These are phyloP conservation scores for Aurelia aurita complex sp. Pacific DNA, from an alignment of 30 jellyfish, hydroid and myxozoan genomes.

Conservation along the genomic window DNA sequence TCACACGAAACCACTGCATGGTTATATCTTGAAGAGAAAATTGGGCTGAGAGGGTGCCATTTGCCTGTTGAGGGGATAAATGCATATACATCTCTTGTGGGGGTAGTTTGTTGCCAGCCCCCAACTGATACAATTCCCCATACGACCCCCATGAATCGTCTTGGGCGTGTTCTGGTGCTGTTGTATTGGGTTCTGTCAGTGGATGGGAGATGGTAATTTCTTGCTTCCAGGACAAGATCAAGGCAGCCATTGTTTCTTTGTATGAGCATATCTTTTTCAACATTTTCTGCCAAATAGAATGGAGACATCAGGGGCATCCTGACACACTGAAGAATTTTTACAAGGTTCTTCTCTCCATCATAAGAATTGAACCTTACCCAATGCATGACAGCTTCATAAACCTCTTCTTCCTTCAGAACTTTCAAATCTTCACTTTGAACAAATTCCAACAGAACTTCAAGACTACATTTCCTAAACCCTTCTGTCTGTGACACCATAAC, in stretches of 20 bases:
- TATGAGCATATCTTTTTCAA: slow-evolving; percentile 73
- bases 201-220: slow-evolving; percentile 56
- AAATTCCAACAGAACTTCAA: slow-evolving; percentile 73
- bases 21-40: slow-evolving; percentile 74
- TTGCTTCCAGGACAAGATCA: slow-evolving; percentile 74
- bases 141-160: slow-evolving; percentile 95
- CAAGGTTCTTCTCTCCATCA: slow-evolving; percentile 63
- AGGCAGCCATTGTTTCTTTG: slow-evolving; percentile 52
- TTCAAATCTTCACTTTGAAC: slow-evolving; percentile 88
- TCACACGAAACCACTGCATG: slow-evolving; percentile 94
- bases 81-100: slow-evolving; percentile 91
- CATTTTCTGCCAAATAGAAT: slow-evolving; percentile 69
- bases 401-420: slow-evolving; percentile 96
- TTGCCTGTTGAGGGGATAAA: slow-evolving; percentile 61
- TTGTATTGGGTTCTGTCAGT: slow-evolving; percentile 59
- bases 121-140: slow-evolving; percentile 91
- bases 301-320: slow-evolving; percentile 93
- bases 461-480: slow-evolving; percentile 70
- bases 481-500: slow-evolving; percentile 81
- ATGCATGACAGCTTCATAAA: slow-evolving; percentile 81
- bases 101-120: slow-evolving; percentile 84
- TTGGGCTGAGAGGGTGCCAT: slow-evolving; percentile 93
- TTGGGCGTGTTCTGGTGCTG: slow-evolving; percentile 70
- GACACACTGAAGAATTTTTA: slow-evolving; percentile 56
- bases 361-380: slow-evolving; percentile 76